Evolutionary conservation across 2,797 vertebrate genomes (phyloP).

Genomic region (Ciconia nigra): DNA sequence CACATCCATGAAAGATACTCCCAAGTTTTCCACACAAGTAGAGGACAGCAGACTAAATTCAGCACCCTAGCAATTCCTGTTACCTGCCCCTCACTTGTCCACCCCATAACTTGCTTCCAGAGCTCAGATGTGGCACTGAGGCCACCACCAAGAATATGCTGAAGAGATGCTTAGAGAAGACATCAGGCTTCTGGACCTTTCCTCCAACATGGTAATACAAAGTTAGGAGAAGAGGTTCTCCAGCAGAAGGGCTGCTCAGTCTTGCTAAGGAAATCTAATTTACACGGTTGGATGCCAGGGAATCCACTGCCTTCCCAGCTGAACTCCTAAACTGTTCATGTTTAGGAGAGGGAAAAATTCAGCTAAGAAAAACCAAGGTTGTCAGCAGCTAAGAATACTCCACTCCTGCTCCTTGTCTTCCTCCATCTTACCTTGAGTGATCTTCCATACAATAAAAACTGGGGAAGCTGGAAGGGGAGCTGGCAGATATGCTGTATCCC

Average conservation of each 20-base stretch:
- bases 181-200: neutral
- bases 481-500: conserved; percentile 34
- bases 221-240: neutral
- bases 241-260: neutral
- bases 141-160: neutral
- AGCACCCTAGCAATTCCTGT: neutral
- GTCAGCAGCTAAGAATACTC: neutral
- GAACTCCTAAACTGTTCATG: neutral
- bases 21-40: neutral
- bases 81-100: neutral
- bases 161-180: neutral
- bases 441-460: neutral
- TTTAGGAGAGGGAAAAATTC: neutral
- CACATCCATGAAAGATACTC: neutral
- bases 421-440: neutral
- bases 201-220: neutral
- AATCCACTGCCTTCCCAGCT: neutral
- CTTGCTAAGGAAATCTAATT: neutral
- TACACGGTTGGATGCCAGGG: neutral
- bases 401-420: neutral
- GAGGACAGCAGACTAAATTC: neutral
- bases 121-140: neutral
- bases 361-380: neutral
- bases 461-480: neutral
- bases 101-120: neutral